phyloP scores from a whole-genome alignment of 2,797 vertebrate genomes.

The Argentina silus region DNA sequence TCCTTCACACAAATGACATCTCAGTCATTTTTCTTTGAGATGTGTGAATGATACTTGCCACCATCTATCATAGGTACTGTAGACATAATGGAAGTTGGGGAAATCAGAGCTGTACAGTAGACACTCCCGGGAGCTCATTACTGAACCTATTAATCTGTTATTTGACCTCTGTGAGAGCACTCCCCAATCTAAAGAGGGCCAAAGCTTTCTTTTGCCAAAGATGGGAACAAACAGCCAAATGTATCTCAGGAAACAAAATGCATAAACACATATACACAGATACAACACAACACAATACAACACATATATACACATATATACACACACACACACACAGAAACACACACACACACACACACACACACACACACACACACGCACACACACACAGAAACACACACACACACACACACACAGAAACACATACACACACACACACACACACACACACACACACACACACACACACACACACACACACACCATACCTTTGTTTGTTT shows the following conservation, averaged over 20 bases:
- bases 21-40: constrained; percentile 74
- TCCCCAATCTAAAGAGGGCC: constrained; percentile 72
- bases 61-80: constrained; percentile 76
- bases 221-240: constrained; percentile 70
- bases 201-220: constrained; percentile 71
- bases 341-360: too few relatives aligned
- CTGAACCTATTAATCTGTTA: constrained; percentile 83
- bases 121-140: constrained; percentile 84
- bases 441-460: too few relatives aligned
- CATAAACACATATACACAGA: constrained; percentile 15
- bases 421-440: too few relatives aligned
- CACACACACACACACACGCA: too few relatives aligned
- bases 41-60: constrained; percentile 77
- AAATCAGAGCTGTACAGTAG: constrained; percentile 65
- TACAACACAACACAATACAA: too few relatives aligned
- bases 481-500: too few relatives aligned
- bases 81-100: constrained; percentile 68
- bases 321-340: too few relatives aligned
- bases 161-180: constrained; percentile 80
- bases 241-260: constrained; percentile 63
- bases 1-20: constrained; percentile 76
- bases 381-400: too few relatives aligned
- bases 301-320: too few relatives aligned
- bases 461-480: too few relatives aligned
- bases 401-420: too few relatives aligned